These are phyloP conservation scores for Leptopilina clavipes DNA, from an alignment of 1,140 invertebrate genomes.

Conservation along the genomic window DNA sequence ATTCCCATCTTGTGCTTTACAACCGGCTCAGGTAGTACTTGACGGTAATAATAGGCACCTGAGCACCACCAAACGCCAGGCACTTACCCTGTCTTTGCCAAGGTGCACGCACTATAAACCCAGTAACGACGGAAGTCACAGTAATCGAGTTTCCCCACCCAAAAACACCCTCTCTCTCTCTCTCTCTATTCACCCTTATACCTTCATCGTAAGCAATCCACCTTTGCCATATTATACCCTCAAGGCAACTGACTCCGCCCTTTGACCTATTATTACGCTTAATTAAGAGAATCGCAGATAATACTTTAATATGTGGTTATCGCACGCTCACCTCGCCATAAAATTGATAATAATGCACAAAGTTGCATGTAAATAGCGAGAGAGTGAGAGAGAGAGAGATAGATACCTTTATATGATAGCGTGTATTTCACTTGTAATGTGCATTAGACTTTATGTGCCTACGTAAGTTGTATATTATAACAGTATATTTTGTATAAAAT, in stretches of 20 bases:
- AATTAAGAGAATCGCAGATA: conserved; percentile 26
- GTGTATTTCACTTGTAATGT: not conserved
- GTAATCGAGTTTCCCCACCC: conserved; percentile 21
- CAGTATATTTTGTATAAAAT: too few relatives aligned
- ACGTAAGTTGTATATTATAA: too few relatives aligned
- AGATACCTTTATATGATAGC: conserved; percentile 1
- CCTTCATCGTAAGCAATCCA: conserved; percentile 39
- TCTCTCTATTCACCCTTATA: too few relatives aligned
- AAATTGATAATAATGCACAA: conserved; percentile 30
- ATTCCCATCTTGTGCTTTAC: conserved; percentile 30
- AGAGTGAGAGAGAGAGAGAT: not conserved
- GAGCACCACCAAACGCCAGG: conserved; percentile 27
- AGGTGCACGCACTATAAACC: conserved; percentile 35
- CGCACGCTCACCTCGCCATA: not conserved
- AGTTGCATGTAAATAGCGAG: conserved; percentile 4
- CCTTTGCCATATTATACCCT: conserved; percentile 19
- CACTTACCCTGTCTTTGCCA: conserved; percentile 38
- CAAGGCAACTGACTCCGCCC: conserved; percentile 17
- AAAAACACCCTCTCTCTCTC: too few relatives aligned
- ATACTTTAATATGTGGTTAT: conserved; percentile 23
- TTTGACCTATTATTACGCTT: conserved; percentile 34
- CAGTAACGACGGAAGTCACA: conserved; percentile 28
- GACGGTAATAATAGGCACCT: conserved; percentile 28
- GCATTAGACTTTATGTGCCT: not conserved
- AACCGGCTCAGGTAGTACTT: not conserved